Evolutionary conservation across 1,140 invertebrate species (phyloP).

Genomic region (Atopsyche davidsoni): DNA sequence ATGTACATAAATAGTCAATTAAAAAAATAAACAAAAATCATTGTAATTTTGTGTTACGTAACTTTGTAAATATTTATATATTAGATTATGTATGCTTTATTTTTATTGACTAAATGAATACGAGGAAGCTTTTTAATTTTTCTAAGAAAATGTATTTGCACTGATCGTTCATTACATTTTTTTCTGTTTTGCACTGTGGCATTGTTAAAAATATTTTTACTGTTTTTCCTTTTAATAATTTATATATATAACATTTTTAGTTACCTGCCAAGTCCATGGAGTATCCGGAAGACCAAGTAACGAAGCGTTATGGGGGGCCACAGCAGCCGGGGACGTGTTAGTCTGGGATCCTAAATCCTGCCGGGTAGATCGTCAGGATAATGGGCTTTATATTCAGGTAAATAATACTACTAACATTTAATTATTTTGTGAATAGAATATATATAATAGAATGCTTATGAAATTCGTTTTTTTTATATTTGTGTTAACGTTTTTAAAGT

Average conservation of each 20-base stretch:
- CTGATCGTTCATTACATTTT: neutral
- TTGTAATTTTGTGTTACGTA: no score
- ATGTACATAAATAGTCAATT: no score
- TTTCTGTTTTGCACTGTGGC: no score
- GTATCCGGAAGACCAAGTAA: conserved; percentile 59
- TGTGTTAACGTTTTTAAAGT: conserved; percentile 43
- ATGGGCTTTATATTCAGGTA: conserved; percentile 26
- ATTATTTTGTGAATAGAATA: neutral
- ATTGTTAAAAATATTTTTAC: no score
- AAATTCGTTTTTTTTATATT: no score
- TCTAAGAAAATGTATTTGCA: conserved; percentile 31
- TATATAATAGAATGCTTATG: neutral
- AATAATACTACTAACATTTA: conserved; percentile 31
- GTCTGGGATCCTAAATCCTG: conserved; percentile 60
- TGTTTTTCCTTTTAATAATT: no score
- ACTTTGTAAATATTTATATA: no score
- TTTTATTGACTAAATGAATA: conserved; percentile 1
- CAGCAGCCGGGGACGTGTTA: conserved; percentile 72
- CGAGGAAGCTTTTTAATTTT: conserved; percentile 3
- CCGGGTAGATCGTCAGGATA: conserved; percentile 40
- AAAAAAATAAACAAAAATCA: no score
- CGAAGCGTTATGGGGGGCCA: conserved; percentile 72
- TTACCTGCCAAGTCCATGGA: conserved; percentile 66
- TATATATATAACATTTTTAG: no score
- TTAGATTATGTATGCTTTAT: no score